A percentile compares a stretch with the other conserved stretches of the same genome.
These are phyloP conservation scores for Diphyllodes magnificus DNA, from an alignment of 2,113 vertebrate genomes.

Conservation along the genomic window DNA sequence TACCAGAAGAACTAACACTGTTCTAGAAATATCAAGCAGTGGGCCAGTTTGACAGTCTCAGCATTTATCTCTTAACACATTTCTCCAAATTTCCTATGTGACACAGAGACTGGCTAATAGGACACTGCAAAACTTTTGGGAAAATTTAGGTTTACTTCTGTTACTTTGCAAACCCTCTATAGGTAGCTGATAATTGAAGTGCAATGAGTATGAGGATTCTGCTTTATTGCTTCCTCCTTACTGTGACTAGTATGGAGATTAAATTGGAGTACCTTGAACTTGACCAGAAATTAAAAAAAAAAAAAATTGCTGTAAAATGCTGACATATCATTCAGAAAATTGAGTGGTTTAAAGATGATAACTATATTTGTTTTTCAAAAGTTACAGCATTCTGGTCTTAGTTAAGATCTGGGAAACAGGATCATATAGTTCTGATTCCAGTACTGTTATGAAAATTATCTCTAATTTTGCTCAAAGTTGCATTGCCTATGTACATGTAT, in stretches of 20 bases:
- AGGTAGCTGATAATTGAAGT: conserved; percentile 26
- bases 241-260: not conserved
- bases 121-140: conserved; percentile 47
- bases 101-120: conserved; percentile 45
- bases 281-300: conserved; percentile 10
- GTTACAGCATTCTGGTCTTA: conserved; percentile 39
- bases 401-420: conserved; percentile 50
- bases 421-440: conserved; percentile 53
- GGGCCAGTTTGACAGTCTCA: conserved; percentile 47
- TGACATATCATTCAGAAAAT: conserved; percentile 16
- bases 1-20: conserved; percentile 68
- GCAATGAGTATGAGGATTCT: not conserved
- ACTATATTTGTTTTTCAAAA: not conserved
- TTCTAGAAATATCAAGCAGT: conserved; percentile 57
- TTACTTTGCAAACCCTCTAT: conserved; percentile 21
- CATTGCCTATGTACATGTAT: conserved; percentile 31
- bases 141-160: conserved; percentile 21
- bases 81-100: conserved; percentile 34
- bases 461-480: conserved; percentile 30
- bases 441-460: conserved; percentile 32
- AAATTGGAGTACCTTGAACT: conserved; percentile 27
- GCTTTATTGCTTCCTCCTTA: conserved; percentile 38
- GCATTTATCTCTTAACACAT: conserved; percentile 45
- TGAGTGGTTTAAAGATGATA: not conserved
- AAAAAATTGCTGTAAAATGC: not conserved